A percentile compares a stretch with the other conserved stretches of the same genome.
Conservation (phyloP, 2,797 vertebrate genomes). For the Micromesistius poutassou region DNA sequence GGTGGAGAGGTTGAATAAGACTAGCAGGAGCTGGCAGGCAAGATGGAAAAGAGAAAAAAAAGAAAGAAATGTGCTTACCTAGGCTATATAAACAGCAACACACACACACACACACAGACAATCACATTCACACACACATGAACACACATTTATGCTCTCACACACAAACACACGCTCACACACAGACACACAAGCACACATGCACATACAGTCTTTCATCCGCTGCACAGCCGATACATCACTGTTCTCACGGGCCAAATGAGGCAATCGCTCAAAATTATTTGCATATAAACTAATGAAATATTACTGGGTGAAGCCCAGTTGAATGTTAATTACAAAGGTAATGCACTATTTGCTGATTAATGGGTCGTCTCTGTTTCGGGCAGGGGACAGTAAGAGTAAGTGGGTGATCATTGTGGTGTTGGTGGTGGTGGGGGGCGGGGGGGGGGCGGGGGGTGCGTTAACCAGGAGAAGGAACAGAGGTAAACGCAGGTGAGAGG, state of each 20-base stretch:
- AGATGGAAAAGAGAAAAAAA: slow-evolving; percentile 5
- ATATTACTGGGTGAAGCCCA: slow-evolving; percentile 93
- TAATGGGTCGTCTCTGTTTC: slow-evolving; percentile 91
- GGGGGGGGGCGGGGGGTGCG: slow-evolving; percentile 21
- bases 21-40: slow-evolving; percentile 2
- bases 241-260: slow-evolving; percentile 86
- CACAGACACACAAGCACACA: slow-evolving; percentile 21
- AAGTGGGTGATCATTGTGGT: slow-evolving; percentile 50
- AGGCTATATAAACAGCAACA: background rate
- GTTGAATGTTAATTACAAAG: slow-evolving; percentile 94
- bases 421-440: slow-evolving; percentile 34
- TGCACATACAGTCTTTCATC: slow-evolving; percentile 39
- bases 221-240: slow-evolving; percentile 83
- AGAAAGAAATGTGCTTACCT: slow-evolving; percentile 12
- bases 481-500: background rate
- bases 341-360: slow-evolving; percentile 98
- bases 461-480: background rate
- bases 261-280: slow-evolving; percentile 96
- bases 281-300: slow-evolving; percentile 97
- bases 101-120: slow-evolving; percentile 15
- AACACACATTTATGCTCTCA: slow-evolving; percentile 12
- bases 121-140: slow-evolving; percentile 2
- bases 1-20: background rate
- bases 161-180: slow-evolving; percentile 11
- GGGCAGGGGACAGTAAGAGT: slow-evolving; percentile 55